Conservation (phyloP, 2,113 vertebrate genomes). For the Otocyon megalotis region DNA sequence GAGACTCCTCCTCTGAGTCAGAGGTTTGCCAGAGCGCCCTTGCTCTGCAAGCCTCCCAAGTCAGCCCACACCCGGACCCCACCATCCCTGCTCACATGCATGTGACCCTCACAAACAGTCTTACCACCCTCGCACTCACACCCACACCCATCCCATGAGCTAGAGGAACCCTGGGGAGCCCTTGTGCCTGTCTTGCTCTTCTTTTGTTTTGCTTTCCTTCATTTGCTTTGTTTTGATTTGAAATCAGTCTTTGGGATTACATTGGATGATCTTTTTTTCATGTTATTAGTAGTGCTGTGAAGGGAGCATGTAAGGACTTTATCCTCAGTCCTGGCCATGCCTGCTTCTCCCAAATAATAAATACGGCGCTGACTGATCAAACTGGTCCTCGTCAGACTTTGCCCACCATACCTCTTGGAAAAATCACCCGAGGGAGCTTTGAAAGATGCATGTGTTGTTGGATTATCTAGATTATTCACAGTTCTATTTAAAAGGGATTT, state of each 20-base stretch:
- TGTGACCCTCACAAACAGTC: neutral
- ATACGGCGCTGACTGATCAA: slow-evolving; percentile 31
- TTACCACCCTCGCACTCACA: neutral
- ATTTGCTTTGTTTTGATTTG: slow-evolving; percentile 71
- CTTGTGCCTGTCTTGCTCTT: slow-evolving; percentile 51
- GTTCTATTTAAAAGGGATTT: slow-evolving; percentile 70
- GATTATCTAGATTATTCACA: slow-evolving; percentile 70
- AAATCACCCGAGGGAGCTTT: slow-evolving; percentile 50
- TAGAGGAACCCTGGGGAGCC: slow-evolving; percentile 51
- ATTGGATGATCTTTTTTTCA: slow-evolving; percentile 52
- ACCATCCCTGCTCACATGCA: neutral
- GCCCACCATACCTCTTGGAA: slow-evolving; percentile 2
- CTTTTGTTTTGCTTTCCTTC: slow-evolving; percentile 76
- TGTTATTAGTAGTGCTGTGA: slow-evolving; percentile 61
- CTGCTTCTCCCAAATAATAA: slow-evolving; percentile 35
- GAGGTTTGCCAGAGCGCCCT: neutral
- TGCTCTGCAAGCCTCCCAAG: neutral
- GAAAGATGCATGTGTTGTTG: slow-evolving; percentile 57
- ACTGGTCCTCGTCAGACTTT: slow-evolving; percentile 4
- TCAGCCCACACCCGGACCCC: neutral
- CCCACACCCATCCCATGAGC: neutral
- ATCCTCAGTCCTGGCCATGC: neutral
- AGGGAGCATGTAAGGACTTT: slow-evolving; percentile 63
- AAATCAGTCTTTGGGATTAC: slow-evolving; percentile 68
- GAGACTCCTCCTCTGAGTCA: slow-evolving; percentile 38